Percentiles rank a stretch among this genome's conserved stretches.
Evolutionary conservation across 2,113 vertebrate species (phyloP).

Genomic region (Solenodon paradoxus): DNA sequence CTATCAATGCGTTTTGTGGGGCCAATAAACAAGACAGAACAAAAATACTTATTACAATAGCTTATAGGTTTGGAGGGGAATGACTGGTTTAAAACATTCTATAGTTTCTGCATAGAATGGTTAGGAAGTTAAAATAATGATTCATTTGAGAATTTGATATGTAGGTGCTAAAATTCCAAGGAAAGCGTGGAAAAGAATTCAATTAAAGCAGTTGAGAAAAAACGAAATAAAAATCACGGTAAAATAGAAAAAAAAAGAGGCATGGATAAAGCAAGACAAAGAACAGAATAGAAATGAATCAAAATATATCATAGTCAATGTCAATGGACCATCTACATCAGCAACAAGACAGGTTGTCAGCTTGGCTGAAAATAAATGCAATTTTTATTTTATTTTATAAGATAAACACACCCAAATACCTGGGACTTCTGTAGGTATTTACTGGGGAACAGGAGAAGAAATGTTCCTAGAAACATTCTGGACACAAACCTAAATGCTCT

Average conservation of each 20-base stretch:
- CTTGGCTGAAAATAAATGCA: not conserved
- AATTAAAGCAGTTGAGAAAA: not conserved
- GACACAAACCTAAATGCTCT: not conserved
- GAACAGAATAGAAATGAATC: not conserved
- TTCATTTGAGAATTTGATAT: not conserved
- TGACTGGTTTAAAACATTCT: not conserved
- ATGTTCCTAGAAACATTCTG: not conserved
- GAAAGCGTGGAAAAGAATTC: not conserved
- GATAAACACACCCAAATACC: not conserved
- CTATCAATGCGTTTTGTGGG: not conserved
- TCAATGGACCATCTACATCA: not conserved
- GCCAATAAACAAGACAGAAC: not conserved
- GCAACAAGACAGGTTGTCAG: not conserved
- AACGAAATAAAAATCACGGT: not conserved
- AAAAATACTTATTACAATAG: not conserved
- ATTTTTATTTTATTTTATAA: no score
- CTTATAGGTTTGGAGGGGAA: not conserved
- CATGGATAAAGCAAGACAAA: not conserved
- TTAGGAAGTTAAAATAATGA: not conserved
- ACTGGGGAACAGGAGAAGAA: not conserved
- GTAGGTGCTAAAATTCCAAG: not conserved
- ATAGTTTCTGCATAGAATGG: not conserved
- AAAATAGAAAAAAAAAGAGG: not conserved
- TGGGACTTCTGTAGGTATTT: not conserved
- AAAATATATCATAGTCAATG: not conserved